phyloP scores from a whole-genome alignment of 2,113 vertebrate genomes.

The Chelonoidis abingdonii region DNA sequence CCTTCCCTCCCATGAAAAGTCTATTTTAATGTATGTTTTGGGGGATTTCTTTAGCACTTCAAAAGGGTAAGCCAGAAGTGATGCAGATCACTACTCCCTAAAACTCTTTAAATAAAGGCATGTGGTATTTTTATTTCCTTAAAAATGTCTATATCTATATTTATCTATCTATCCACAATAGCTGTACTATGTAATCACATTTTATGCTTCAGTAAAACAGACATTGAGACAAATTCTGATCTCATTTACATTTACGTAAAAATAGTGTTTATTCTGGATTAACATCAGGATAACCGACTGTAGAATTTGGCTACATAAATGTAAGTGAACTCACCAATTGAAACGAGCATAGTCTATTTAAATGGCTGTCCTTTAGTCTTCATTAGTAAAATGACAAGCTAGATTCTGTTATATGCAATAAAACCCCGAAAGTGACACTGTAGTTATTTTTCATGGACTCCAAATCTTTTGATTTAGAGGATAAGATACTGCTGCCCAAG shows the following conservation, averaged over 20 bases:
- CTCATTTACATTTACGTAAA: neutral
- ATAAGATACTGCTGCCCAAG: neutral
- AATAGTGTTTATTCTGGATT: neutral
- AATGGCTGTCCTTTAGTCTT: neutral
- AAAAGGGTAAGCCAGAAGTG: neutral
- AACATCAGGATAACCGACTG: neutral
- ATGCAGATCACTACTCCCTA: neutral
- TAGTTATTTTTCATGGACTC: neutral
- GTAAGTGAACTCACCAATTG: neutral
- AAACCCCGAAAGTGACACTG: neutral
- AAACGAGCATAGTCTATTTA: neutral
- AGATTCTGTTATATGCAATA: neutral
- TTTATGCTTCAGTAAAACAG: neutral
- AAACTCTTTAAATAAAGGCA: neutral
- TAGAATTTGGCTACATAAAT: neutral
- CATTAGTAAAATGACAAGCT: neutral
- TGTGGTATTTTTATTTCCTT: neutral
- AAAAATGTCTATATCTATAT: neutral
- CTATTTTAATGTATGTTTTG: neutral
- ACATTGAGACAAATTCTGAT: neutral
- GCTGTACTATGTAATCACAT: neutral
- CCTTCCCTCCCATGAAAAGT: neutral
- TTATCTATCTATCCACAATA: neutral
- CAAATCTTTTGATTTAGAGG: slow-evolving; percentile 50
- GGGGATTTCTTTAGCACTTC: neutral